Evolutionary conservation across 2,888 invertebrate species (phyloP), one percentile per base, ranked within the genome.

Genomic region (Lepidocyrtoides sp.): DNA sequence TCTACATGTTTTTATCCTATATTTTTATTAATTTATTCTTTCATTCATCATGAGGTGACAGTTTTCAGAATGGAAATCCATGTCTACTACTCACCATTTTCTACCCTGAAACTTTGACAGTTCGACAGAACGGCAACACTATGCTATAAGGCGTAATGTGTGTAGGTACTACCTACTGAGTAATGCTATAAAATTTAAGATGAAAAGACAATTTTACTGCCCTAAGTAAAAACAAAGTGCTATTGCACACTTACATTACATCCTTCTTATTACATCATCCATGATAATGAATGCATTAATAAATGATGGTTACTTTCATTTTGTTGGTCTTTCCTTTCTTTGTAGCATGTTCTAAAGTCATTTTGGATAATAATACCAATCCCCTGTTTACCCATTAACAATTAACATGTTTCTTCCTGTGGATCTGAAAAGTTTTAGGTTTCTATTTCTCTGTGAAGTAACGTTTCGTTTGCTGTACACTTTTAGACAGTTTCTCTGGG

Each of bases 31-130:
- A 75, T 75, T 57, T 82, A 63, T 60, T 26, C 63, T 63, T 23
- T 20, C 8, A 81, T 81, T 57, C 10, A 83, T 83, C 83, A 83
- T 66, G 48, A 83, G 44, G 14, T 48, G 83, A 66, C 83, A 66
- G 41, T 63, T 63, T 44, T 48, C n/a, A n/a, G n/a, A n/a, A n/a
- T n/a, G 20, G 51, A 84, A 66, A n/a, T 51, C n/a, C 29, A 60
- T 48, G 51, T 84, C 51, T 84, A n/a, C n/a, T n/a, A n/a, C 32
- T 84, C 57, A 57, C 48, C 26, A 26, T 60, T 60, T 60, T 60
- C 1, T 60, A n/a, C 51, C 51, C 51, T 54, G 17, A 3, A 54
- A 17, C 17, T 7, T 36, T 36, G 36, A 36, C 36, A 36, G 36
- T n/a, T n/a, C n/a, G n/a, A n/a, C n/a, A n/a, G n/a, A n/a, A n/a